Base-by-base conservation (phyloP, 1,140 invertebrate species). In the Druon quercuslanigerum region DNA sequence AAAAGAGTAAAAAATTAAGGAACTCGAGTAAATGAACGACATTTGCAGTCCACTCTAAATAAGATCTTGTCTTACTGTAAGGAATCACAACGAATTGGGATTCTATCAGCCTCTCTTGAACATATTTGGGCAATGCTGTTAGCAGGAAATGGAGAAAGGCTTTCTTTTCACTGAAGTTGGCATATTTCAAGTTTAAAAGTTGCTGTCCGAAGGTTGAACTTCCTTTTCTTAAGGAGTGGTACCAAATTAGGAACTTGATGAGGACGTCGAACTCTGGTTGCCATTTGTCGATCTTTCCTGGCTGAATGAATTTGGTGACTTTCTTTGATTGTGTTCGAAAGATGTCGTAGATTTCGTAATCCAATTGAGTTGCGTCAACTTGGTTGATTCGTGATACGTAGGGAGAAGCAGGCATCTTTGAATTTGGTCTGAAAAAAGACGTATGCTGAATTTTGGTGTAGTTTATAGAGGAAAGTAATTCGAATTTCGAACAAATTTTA, bases 371-470 rank as follows among this genome's bases (percentile, higher is more conserved):
- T 6, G 91, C 90, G 72, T 92, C 91, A 8, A 91, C 76, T 54
- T 92, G 91, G 77, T 91, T 92, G 50, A 91, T 86, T 54, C 91
- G 84, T 4, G 91, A 90, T 11, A 91, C 89, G 72, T 90, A 90
- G 0, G 80, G 50, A 0, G 79, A 79, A 19, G 83, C 17, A 6
- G 85, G 73, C 87, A 89, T 89, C 11, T 60, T 73, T 40, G 40
- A 9, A 46, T 3, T 33, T 60, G 6, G 7, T 14, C 57, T 60
- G 57, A 60, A 60, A 17, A 20, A 57, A 20, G 7, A 25, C 33
- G 14, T 33, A 33, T 60, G 20, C 16, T 60, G 12, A 57, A 12
- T 25, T 57, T 57, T 11, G 20, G 20, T 56, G 54, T 17, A 56
- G 17, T 19, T 56, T 1, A 19, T 56, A 17, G 2, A 56, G 16